Conservation (phyloP, 1,140 invertebrate genomes). For the Bombus pascuorum region DNA sequence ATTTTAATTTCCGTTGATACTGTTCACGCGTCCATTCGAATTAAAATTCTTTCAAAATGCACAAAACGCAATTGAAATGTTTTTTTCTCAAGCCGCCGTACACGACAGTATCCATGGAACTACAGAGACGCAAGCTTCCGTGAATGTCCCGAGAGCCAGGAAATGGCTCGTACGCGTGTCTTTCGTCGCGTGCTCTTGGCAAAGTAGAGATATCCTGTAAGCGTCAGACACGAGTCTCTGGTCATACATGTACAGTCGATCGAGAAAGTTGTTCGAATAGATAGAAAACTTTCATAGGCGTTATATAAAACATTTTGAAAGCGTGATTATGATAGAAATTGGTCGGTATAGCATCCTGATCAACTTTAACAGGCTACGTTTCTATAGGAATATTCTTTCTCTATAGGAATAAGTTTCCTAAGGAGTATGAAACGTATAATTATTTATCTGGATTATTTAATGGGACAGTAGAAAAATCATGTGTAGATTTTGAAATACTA, state of each 20-base stretch:
- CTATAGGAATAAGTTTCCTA: too few relatives aligned
- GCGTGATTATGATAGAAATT: too few relatives aligned
- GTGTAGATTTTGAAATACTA: too few relatives aligned
- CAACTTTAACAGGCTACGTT: too few relatives aligned
- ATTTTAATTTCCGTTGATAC: conserved; percentile 9
- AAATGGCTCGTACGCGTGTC: neutral
- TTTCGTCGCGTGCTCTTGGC: neutral
- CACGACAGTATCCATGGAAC: neutral
- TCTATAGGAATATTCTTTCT: too few relatives aligned
- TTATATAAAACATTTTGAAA: too few relatives aligned
- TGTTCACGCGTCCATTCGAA: neutral
- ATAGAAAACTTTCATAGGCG: neutral
- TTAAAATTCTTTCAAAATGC: conserved; percentile 12
- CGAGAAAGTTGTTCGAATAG: neutral
- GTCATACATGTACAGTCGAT: neutral
- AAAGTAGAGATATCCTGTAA: neutral
- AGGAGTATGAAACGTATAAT: too few relatives aligned
- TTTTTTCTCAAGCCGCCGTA: neutral
- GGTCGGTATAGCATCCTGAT: too few relatives aligned
- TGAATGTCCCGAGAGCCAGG: neutral
- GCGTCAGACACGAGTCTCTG: too few relatives aligned
- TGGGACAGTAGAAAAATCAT: too few relatives aligned
- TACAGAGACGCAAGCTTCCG: neutral
- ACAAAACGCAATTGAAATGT: neutral
- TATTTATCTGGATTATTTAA: too few relatives aligned